Base-by-base conservation (phyloP, 2,888 invertebrate species). In the Cryptus viduatorius region DNA sequence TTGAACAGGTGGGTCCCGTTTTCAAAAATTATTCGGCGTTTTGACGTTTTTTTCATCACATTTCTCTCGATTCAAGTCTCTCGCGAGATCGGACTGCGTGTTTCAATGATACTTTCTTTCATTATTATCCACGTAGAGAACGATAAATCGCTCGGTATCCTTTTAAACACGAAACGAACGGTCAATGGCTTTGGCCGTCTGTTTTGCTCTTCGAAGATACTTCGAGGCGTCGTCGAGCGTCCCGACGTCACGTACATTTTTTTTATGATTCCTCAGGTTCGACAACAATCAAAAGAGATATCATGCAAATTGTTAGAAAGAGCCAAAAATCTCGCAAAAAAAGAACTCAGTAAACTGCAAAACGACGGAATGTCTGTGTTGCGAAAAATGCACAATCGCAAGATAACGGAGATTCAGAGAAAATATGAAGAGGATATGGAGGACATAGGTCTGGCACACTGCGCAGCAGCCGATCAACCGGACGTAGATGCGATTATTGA, bases 201-300 rank as follows among this genome's bases (percentile, higher is more conserved):
- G 5, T 61, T 61, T 31, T n/a, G 31, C 4, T n/a, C 14, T 14
- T 10, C 14, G 59, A 14, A 1, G n/a, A 48, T 7, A 3, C n/a
- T 48, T 48, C 48, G 48, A 8, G 0, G 48, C 48, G 48, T 14
- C 48, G 3, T 8, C 48, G 12, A 48, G 48, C n/a, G 48, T 12
- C 12, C 12, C n/a, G 48, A 37, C 4, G 24, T 76, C 67, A 73
- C 69, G 79, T 79, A 77, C 69, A 82, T 64, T 76, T 65, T 82
- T 16, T 68, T 61, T 29, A 77, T 24, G 16, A 71, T 72, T 19
- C 19, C 86, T n/a, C 82, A 96, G 96, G 96, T 95, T 48, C 94
- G 96, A 31, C 95, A 95, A 86, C 95, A 96, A 88, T 95, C 96
- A 0, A 96, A 95, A 88, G 94, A 95, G 86, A 94, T 96, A 86